Percentiles rank a stretch among this genome's conserved stretches.
Evolutionary conservation across 2,888 invertebrate genomes (phyloP).

Genomic region (Colletes collaris): DNA sequence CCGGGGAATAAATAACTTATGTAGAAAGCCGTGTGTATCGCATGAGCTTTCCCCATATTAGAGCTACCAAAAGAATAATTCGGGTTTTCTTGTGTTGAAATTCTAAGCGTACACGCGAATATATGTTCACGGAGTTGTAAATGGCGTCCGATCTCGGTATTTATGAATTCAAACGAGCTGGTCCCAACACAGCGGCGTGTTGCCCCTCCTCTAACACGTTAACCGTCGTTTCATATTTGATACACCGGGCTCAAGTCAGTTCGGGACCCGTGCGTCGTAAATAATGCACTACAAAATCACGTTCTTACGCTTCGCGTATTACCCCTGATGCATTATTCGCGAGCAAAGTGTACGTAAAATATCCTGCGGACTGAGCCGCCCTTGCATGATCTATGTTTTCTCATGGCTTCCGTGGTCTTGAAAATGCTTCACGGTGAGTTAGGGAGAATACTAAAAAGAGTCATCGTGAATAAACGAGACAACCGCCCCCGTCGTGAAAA

Average conservation of each 20-base stretch:
- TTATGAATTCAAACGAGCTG: not conserved
- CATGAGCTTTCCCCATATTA: too few species aligned
- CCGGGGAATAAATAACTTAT: too few species aligned
- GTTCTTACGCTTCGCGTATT: slow-evolving; percentile 22
- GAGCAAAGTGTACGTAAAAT: slow-evolving; percentile 9
- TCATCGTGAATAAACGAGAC: not conserved
- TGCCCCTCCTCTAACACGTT: not conserved
- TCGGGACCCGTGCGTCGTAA: slow-evolving; percentile 11
- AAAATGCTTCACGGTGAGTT: slow-evolving; percentile 18
- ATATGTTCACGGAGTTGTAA: too few species aligned
- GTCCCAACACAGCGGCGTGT: not conserved
- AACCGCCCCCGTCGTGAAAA: not conserved
- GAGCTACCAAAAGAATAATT: too few species aligned
- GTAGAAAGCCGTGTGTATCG: too few species aligned
- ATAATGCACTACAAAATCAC: slow-evolving; percentile 43
- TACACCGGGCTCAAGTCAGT: not conserved
- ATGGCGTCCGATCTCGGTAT: not conserved
- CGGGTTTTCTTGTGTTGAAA: too few species aligned
- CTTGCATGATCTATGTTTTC: slow-evolving; percentile 25
- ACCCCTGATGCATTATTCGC: slow-evolving; percentile 17
- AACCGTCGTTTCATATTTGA: slow-evolving; percentile 4
- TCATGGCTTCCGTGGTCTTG: not conserved
- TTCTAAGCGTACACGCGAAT: too few species aligned
- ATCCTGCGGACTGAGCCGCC: slow-evolving; percentile 1
- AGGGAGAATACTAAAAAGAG: not conserved